Percentiles rank a stretch among this genome's conserved stretches.
Evolutionary conservation across 1,140 invertebrate species (phyloP).

Genomic region (Tetramorium alpestre): DNA sequence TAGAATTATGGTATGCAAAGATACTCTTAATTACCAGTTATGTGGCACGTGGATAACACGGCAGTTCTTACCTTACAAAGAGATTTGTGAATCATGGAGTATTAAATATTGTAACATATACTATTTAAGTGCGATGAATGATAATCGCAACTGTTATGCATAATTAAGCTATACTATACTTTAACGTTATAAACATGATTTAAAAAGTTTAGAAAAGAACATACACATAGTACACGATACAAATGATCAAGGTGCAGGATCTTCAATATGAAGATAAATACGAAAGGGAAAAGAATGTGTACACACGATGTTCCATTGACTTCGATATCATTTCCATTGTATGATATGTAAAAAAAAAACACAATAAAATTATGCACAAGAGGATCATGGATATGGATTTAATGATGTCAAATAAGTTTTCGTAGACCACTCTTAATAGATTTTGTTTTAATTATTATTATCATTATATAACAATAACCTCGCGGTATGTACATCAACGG

Average conservation of each 20-base stretch:
- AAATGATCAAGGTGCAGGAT: constrained; percentile 52
- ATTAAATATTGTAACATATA: constrained; percentile 83
- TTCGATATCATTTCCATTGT: constrained; percentile 85
- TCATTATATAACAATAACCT: constrained; percentile 84
- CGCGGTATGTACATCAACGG: constrained; percentile 83
- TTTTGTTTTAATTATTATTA: constrained; percentile 80
- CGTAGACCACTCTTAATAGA: constrained; percentile 64
- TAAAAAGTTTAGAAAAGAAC: constrained; percentile 64
- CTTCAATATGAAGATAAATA: constrained; percentile 50
- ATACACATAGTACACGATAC: constrained; percentile 20
- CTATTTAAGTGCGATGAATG: constrained; percentile 80
- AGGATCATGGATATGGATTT: constrained; percentile 9
- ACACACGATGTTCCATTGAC: constrained; percentile 77
- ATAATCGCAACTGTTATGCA: constrained; percentile 81
- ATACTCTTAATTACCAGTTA: constrained; percentile 54
- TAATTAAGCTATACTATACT: constrained; percentile 45
- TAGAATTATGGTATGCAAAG: constrained; percentile 18
- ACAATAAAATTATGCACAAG: constrained; percentile 81
- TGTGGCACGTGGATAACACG: constrained; percentile 65
- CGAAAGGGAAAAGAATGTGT: constrained; percentile 15
- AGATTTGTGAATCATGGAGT: constrained; percentile 80
- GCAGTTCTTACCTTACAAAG: constrained; percentile 75
- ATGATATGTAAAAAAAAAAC: constrained; percentile 85
- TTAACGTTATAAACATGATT: constrained; percentile 62
- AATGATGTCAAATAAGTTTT: background rate